These are phyloP conservation scores for Pediacus dermestoides DNA, from an alignment of 2,888 invertebrate species.

Conservation along the genomic window DNA sequence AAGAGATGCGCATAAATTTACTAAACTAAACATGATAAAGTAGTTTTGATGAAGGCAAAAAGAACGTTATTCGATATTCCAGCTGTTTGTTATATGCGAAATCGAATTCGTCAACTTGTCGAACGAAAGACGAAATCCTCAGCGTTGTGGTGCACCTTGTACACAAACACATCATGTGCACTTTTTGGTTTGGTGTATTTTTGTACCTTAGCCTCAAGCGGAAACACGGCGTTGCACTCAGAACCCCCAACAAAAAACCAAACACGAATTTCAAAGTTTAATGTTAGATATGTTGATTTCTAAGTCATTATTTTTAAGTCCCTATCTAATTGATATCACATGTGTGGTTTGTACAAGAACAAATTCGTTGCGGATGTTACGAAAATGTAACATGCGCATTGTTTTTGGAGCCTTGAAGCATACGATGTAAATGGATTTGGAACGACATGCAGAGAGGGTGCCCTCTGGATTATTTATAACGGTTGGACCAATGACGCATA, in stretches of 20 bases:
- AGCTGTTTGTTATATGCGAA: no score
- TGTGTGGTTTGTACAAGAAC: conserved; percentile 1
- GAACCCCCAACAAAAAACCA: background rate
- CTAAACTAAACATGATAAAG: background rate
- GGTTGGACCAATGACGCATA: conserved; percentile 2
- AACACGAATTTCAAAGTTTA: background rate
- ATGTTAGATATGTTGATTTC: background rate
- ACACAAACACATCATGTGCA: no score
- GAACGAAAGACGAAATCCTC: no score
- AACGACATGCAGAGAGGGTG: background rate
- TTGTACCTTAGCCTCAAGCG: background rate
- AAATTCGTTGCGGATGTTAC: conserved; percentile 1
- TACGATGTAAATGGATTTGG: no score
- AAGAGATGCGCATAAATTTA: conserved; percentile 2
- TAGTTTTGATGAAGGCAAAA: background rate
- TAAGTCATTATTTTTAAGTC: conserved; percentile 1
- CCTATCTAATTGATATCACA: conserved; percentile 1
- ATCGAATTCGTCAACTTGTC: no score
- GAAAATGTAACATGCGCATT: no score
- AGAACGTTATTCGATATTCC: no score
- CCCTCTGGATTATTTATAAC: conserved; percentile 1
- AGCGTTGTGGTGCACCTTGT: no score
- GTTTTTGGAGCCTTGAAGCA: no score
- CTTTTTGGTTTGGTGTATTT: no score
- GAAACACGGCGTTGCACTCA: conserved; percentile 3